Base-by-base conservation (phyloP, 2,797 vertebrate species). In the Nyctibius grandis region DNA sequence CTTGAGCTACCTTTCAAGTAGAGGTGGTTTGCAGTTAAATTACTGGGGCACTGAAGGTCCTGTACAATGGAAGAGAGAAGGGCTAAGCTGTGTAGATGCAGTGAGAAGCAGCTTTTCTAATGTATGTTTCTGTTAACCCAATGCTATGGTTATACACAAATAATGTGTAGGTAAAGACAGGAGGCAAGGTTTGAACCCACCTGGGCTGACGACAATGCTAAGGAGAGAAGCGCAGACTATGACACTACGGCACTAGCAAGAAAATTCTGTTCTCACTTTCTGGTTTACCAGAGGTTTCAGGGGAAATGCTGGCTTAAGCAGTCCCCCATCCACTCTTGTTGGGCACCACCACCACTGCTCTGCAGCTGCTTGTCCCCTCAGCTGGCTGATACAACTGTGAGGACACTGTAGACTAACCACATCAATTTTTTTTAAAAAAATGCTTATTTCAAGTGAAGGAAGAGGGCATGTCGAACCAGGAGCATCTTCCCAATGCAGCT, bases 321-420 rank as follows among this genome's bases (percentile, higher is more conserved):
- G 1, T 28, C 1, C 2, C 14, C 4, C 12, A 2, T n/a, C 11
- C 13, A 26, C 1, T 56, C 22, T 51, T n/a, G 3, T 33, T 45
- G 28, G 20, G 9, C 3, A 33, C 8, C 5, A 12, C 8, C 22
- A 12, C 7, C 38, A 26, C 54, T 33, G 34, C 28, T 60, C 12
- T 17, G 26, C 9, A 51, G 12, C 28, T n/a, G 19, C 15, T 28
- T 80, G 11, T 54, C 38, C 16, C 12, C 42, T 38, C 23, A 51
- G 4, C 17, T 28, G 21, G 12, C 38, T 57, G n/a, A 29, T 33
- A 51, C 6, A 64, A 21, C 8, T 26, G 17, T 22, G 3, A 91
- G 23, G 12, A 23, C 48, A 13, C 3, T 31, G 9, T 47, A 34
- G 4, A 22, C 5, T 51, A 75, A 59, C 13, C 1, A 44, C 9